Evolutionary conservation across 2,113 vertebrate species (phyloP).

Genomic region (Paradisaea rubra): DNA sequence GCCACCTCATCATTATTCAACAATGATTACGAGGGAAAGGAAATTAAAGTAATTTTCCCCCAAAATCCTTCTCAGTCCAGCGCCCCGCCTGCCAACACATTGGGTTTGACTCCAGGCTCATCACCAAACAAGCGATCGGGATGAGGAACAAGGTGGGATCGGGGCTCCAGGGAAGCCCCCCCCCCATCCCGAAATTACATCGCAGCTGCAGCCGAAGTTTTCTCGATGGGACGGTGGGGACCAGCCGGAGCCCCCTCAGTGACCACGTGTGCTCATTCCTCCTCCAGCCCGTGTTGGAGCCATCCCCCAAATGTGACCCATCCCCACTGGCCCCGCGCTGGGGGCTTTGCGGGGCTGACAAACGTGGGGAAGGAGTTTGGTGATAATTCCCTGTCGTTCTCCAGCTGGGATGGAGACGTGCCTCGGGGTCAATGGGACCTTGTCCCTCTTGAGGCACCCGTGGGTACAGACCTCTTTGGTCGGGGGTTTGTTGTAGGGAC

Average conservation of each 20-base stretch:
- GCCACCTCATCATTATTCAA: rapidly evolving
- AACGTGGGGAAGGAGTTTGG: no score
- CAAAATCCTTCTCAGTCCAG: rapidly evolving
- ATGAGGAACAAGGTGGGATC: not conserved
- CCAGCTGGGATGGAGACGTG: not conserved
- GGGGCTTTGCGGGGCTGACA: not conserved
- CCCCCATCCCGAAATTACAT: not conserved
- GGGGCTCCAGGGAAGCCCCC: not conserved
- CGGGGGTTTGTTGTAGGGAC: not conserved
- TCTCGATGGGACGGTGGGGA: rapidly evolving
- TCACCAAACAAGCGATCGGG: rapidly evolving
- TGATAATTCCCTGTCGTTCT: not conserved
- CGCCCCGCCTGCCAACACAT: rapidly evolving
- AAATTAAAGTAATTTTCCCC: not conserved
- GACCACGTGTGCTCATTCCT: not conserved
- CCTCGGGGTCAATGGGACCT: rapidly evolving
- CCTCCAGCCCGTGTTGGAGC: not conserved
- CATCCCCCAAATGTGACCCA: not conserved
- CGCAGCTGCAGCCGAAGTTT: not conserved
- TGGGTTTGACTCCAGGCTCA: not conserved
- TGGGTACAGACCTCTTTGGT: not conserved
- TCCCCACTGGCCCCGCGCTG: rapidly evolving
- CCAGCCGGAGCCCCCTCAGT: not conserved
- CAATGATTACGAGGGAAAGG: rapidly evolving
- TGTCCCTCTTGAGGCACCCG: not conserved